Base-by-base conservation (phyloP, 2,888 invertebrate genomes). In the Thera britannica region DNA sequence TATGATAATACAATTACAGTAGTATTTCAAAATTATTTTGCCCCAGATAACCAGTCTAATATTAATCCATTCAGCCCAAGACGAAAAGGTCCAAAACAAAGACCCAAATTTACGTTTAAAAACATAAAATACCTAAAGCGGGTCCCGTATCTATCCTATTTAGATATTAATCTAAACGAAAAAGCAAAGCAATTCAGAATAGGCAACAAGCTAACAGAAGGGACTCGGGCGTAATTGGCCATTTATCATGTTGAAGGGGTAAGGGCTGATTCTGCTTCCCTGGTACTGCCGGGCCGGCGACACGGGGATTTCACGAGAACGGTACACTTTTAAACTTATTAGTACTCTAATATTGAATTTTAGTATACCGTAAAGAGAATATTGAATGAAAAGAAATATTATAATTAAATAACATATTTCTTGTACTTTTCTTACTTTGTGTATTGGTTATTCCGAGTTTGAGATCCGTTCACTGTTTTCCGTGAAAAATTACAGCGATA, bases 91-190 rank as follows among this genome's bases (percentile, higher is more conserved):
- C 81, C 79, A 83, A 86, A 90, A 92, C 91, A 92, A 92, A 88
- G 83, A 81, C 75, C 85, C 80, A 88, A 92, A 92, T 93, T 93
- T 92, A 92, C 93, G 92, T 92, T 92, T 92, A 92, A 93, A 93
- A 93, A 93, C 93, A 91, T 90, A 92, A 83, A 92, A 92, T 93
- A 92, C 91, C 90, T 90, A 90, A 90, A 85, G 90, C 86, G 91
- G 90, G 90, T 90, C 63, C 90, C 89, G 90, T 92, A 93, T 93
- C 93, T 93, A 93, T 93, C 93, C 93, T 93, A 93, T 93, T 93
- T 93, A 93, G 93, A 93, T 93, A 93, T 93, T 93, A 93, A 93
- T 93, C 93, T 93, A 90, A 92, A 92, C 93, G 93, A 93, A 93
- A 93, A 92, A 93, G 93, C 93, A 92, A 92, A 90, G 93, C 93